Base-by-base conservation (phyloP, 2,888 invertebrate species). In the Eristalinus aeneus region DNA sequence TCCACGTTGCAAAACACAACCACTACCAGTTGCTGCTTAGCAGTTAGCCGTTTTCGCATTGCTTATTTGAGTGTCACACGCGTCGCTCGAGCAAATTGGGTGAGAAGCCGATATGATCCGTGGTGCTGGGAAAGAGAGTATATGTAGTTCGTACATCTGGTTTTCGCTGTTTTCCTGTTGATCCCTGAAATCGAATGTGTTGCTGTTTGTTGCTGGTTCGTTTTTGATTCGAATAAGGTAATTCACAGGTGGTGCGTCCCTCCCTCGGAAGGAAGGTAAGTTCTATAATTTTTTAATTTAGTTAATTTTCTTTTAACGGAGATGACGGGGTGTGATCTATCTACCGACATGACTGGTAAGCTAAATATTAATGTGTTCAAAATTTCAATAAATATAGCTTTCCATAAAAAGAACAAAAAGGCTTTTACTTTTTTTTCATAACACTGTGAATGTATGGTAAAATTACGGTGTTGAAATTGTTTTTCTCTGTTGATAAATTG, bases 161-260 rank as follows among this genome's bases (percentile, higher is more conserved):
- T 83, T 78, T 85, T 76, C 39, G 68, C 77, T 82, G 86, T 76
- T 86, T 82, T 80, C 79, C 84, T 80, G 84, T 84, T 73, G 65
- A 64, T 78, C 82, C 82, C 78, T 79, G 75, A 77, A 69, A 73
- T 74, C 71, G 60, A 67, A 63, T 68, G 61, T 65, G 46, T 58
- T 74, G 74, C 81, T 64, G 85, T 81, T 75, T 82, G 77, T 85
- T 86, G 86, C 86, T 86, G 85, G 82, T 86, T 86, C 77, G 82
- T 71, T 77, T 82, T 86, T 46, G 46, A 16, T 46, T 86, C 77
- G 46, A 68, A 73, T 69, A 77, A 81, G 81, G 85, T 85, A 85
- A 82, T 86, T 82, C 63, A 77, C 86, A 86, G 86, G 86, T 86
- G 46, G 54, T 4, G 3, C 22, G 0, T 16, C 16, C 9, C 2